These are phyloP conservation scores for Byasa hedistus DNA, from an alignment of 2,888 invertebrate genomes.

Conservation along the genomic window DNA sequence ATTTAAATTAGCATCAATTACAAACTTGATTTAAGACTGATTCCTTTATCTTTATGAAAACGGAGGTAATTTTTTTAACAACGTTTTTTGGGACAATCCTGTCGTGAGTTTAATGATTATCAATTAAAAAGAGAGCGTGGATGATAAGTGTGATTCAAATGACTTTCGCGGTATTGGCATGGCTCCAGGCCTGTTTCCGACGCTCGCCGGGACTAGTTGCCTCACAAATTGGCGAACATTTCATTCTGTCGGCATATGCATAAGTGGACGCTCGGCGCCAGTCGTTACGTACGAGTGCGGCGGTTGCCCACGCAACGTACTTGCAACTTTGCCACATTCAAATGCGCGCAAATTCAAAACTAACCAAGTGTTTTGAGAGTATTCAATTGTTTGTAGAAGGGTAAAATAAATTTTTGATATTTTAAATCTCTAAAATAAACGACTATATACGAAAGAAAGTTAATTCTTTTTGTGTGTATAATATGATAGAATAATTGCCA, in stretches of 20 bases:
- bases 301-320: conserved; percentile 26
- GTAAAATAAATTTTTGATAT: conserved; percentile 1
- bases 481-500: no score
- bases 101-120: neutral
- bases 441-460: neutral
- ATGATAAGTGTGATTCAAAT: conserved; percentile 30
- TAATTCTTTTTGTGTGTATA: neutral
- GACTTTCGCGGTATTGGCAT: conserved; percentile 21
- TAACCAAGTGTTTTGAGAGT: conserved; percentile 7
- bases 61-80: neutral
- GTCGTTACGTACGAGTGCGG: conserved; percentile 13
- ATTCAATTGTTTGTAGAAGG: conserved; percentile 1
- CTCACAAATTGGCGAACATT: conserved; percentile 28
- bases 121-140: conserved; percentile 21
- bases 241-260: conserved; percentile 24
- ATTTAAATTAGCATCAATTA: conserved; percentile 1
- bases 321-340: conserved; percentile 15
- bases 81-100: neutral
- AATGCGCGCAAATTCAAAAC: conserved; percentile 14
- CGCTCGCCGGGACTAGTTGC: conserved; percentile 20
- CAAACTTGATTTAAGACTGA: neutral
- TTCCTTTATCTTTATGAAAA: conserved; percentile 1
- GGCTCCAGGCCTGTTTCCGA: conserved; percentile 21
- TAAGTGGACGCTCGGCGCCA: conserved; percentile 28
- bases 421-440: neutral